A percentile compares a stretch with the other conserved stretches of the same genome.
phyloP scores from a whole-genome alignment of 2,888 invertebrate species.

The Cheilosia vulpina region DNA sequence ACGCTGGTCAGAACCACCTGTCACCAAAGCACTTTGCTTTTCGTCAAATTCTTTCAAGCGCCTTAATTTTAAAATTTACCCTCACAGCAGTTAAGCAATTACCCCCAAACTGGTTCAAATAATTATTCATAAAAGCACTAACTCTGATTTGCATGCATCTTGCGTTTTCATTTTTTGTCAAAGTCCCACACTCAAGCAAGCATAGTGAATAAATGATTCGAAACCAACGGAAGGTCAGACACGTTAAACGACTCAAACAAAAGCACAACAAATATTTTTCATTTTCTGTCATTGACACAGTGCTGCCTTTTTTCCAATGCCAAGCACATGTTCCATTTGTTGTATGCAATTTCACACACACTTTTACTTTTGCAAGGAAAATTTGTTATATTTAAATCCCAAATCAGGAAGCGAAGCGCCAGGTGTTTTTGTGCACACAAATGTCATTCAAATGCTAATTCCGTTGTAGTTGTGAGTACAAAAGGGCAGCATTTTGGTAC shows the following conservation, averaged over 20 bases:
- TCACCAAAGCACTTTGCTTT: too few relatives aligned
- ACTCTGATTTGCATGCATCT: constrained; percentile 32
- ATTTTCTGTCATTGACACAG: constrained; percentile 34
- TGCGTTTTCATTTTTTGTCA: constrained; percentile 25
- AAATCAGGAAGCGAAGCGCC: constrained; percentile 50
- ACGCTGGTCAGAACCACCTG: too few relatives aligned
- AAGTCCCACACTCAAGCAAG: neutral
- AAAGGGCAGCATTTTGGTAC: constrained; percentile 6
- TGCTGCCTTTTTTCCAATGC: constrained; percentile 35
- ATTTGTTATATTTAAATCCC: constrained; percentile 46
- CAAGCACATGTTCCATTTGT: constrained; percentile 37
- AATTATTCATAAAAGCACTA: constrained; percentile 15
- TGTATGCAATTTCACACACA: constrained; percentile 16
- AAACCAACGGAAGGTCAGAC: constrained; percentile 57
- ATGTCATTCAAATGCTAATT: constrained; percentile 59
- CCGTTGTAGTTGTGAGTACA: constrained; percentile 3
- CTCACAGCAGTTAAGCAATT: neutral
- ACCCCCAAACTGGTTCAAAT: neutral
- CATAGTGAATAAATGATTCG: constrained; percentile 29
- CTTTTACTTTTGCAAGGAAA: constrained; percentile 50
- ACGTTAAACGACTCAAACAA: constrained; percentile 33
- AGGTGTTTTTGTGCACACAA: constrained; percentile 44
- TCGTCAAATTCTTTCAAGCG: neutral
- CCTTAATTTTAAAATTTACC: constrained; percentile 2
- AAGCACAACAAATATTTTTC: constrained; percentile 20